These are phyloP conservation scores for Elysia crispata DNA, from an alignment of 2,888 invertebrate species.

Conservation along the genomic window DNA sequence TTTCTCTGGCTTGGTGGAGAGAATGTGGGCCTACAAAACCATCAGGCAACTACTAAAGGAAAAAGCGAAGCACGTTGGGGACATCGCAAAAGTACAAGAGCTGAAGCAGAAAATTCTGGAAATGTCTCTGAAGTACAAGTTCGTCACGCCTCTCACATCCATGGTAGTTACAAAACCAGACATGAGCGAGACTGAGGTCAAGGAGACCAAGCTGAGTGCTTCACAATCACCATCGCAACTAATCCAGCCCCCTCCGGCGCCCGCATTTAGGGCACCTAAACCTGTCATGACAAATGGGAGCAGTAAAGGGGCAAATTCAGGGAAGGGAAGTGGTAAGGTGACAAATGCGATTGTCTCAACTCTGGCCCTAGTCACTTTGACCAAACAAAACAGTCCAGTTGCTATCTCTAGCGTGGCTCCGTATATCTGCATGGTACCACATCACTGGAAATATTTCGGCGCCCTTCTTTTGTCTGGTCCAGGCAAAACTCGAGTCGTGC, in stretches of 20 bases:
- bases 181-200: conserved; percentile 43
- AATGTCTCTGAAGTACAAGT: conserved; percentile 80
- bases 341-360: background rate
- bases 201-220: too few relatives aligned
- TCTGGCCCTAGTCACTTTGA: background rate
- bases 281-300: too few relatives aligned
- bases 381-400: background rate
- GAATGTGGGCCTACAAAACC: conserved; percentile 68
- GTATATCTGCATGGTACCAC: too few relatives aligned
- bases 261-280: too few relatives aligned
- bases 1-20: conserved; percentile 60
- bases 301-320: conserved; percentile 13
- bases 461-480: too few relatives aligned
- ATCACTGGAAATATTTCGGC: too few relatives aligned
- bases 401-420: too few relatives aligned
- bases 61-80: conserved; percentile 50
- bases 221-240: too few relatives aligned
- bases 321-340: background rate
- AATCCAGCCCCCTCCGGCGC: too few relatives aligned
- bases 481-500: too few relatives aligned
- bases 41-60: conserved; percentile 64
- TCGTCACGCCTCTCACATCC: conserved; percentile 85
- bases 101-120: conserved; percentile 57
- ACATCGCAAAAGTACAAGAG: conserved; percentile 47
- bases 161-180: conserved; percentile 83